These are phyloP conservation scores for Odocoileus hemionus DNA, from an alignment of 2,113 vertebrate genomes.

Conservation along the genomic window DNA sequence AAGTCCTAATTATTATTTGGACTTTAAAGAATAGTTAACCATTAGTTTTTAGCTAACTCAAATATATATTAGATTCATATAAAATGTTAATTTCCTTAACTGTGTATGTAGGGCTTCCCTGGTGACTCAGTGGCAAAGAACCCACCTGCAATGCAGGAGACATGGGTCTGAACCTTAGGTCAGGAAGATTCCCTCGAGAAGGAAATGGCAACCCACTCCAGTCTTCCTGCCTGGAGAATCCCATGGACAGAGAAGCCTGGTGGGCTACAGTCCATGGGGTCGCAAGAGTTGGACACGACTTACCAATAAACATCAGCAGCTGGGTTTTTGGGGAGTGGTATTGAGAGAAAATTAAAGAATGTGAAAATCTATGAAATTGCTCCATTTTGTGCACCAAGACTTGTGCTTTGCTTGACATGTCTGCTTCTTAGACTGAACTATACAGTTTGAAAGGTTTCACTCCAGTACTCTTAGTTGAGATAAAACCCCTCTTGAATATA, in stretches of 20 bases:
- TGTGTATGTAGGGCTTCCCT: background rate
- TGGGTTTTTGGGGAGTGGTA: background rate
- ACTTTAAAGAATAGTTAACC: background rate
- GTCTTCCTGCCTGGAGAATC: background rate
- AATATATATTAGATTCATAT: background rate
- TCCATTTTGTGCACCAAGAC: background rate
- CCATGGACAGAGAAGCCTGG: background rate
- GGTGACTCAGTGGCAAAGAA: background rate
- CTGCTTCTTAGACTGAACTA: background rate
- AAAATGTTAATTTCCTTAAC: background rate
- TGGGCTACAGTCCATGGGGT: background rate
- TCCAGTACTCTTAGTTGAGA: background rate
- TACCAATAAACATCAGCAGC: background rate
- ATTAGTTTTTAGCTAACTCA: background rate
- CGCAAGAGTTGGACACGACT: accelerated
- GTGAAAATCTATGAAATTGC: background rate
- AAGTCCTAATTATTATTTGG: background rate
- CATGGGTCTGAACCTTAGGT: background rate
- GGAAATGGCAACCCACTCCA: background rate
- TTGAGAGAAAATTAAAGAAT: background rate
- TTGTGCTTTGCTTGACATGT: background rate
- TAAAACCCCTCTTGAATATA: background rate
- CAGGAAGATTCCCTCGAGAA: background rate
- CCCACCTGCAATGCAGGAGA: background rate
- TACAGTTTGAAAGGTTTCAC: background rate